phyloP scores from a whole-genome alignment of 2,113 vertebrate species.

The Glaucomys volans region DNA sequence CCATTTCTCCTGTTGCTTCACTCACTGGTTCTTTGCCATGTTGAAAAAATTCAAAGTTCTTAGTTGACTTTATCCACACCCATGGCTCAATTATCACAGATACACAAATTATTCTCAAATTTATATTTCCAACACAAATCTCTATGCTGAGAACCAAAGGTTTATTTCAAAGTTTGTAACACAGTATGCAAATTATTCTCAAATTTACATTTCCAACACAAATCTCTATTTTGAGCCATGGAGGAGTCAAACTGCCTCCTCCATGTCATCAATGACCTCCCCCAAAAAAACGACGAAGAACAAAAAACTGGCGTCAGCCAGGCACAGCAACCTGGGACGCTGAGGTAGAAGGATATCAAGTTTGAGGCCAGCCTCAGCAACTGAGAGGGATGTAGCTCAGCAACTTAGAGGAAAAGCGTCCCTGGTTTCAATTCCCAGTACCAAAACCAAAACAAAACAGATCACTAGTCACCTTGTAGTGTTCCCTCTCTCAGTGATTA shows the following conservation, averaged over 20 bases:
- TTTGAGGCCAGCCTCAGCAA: too few relatives aligned
- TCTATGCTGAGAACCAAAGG: background rate
- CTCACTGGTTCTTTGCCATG: background rate
- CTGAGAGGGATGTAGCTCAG: too few relatives aligned
- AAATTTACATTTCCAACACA: too few relatives aligned
- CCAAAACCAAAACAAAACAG: background rate
- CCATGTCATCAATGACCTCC: background rate
- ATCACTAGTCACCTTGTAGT: background rate
- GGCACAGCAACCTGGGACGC: too few relatives aligned
- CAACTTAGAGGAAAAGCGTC: too few relatives aligned
- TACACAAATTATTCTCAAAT: background rate
- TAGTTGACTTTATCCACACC: background rate
- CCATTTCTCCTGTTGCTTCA: background rate
- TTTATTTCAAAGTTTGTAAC: too few relatives aligned
- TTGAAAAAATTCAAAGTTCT: background rate
- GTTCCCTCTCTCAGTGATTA: background rate
- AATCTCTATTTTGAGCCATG: too few relatives aligned
- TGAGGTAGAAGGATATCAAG: too few relatives aligned
- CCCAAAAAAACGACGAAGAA: background rate
- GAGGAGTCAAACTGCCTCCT: conserved; percentile 30
- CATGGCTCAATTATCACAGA: background rate
- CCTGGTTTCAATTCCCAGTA: too few relatives aligned
- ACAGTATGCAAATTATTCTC: too few relatives aligned
- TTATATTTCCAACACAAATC: conserved; percentile 18
- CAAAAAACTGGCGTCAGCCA: background rate